Evolutionary conservation across 2,797 vertebrate species (phyloP).

Genomic region (Protosalanx chinensis): DNA sequence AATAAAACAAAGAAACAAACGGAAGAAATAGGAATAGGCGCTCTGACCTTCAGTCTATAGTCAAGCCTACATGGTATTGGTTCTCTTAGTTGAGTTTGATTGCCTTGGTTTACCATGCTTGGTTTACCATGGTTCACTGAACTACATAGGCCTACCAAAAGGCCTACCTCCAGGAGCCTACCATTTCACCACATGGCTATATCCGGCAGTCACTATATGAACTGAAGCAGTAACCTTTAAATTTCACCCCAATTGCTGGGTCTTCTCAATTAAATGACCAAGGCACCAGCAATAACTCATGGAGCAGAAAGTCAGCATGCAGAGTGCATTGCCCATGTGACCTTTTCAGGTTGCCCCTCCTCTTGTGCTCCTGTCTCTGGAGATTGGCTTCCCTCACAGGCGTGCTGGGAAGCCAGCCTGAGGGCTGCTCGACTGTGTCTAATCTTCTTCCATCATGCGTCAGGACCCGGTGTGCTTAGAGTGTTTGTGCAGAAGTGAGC

Average conservation of each 20-base stretch:
- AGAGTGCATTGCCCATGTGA: constrained; percentile 32
- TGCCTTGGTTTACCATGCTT: no score
- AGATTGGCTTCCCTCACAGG: constrained; percentile 22
- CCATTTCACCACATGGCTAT: no score
- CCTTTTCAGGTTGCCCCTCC: constrained; percentile 20
- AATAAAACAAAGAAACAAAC: no score
- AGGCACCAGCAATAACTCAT: constrained; percentile 26
- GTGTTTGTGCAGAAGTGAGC: background rate
- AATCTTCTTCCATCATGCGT: constrained; percentile 38
- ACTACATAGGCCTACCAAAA: no score
- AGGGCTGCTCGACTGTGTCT: constrained; percentile 31
- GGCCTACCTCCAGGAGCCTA: no score
- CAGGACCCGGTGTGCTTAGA: constrained; percentile 6
- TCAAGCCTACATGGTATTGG: no score
- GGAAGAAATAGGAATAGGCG: no score
- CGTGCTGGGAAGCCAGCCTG: constrained; percentile 19
- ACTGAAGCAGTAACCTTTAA: background rate
- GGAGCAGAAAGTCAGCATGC: constrained; percentile 1
- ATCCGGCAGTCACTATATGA: background rate
- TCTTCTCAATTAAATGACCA: constrained; percentile 18
- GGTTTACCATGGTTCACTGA: no score
- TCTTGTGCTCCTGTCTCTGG: constrained; percentile 23
- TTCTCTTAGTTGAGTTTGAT: no score
- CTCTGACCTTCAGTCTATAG: no score
- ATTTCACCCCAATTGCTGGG: background rate